Evolutionary conservation across 2,888 invertebrate species (phyloP).

Genomic region (Caprella mutica): DNA sequence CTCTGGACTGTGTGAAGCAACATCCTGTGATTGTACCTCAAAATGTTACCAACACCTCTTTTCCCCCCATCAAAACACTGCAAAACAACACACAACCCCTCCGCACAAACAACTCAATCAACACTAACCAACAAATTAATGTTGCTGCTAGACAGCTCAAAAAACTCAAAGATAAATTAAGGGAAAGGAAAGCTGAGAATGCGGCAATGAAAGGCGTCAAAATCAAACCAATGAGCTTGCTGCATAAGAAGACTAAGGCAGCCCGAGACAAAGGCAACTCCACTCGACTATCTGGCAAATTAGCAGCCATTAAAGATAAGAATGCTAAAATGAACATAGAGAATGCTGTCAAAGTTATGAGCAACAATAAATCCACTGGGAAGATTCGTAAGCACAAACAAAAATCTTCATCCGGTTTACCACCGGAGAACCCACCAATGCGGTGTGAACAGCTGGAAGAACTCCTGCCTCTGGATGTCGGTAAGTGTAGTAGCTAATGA

Average conservation of each 20-base stretch:
- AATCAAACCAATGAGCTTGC: neutral
- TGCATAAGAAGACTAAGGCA: neutral
- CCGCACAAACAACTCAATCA: neutral
- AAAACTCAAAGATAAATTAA: conserved; percentile 6
- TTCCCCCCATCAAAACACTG: neutral
- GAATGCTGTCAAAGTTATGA: no score
- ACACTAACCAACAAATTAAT: neutral
- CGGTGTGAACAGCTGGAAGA: no score
- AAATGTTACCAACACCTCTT: neutral
- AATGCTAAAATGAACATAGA: neutral
- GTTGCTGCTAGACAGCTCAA: neutral
- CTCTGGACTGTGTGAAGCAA: no score
- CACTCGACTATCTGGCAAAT: neutral
- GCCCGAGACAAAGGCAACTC: neutral
- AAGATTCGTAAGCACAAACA: no score
- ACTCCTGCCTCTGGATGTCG: no score
- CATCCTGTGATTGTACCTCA: neutral
- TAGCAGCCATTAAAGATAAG: neutral
- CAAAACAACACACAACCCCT: neutral
- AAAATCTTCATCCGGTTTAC: no score
- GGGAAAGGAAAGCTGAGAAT: conserved; percentile 9
- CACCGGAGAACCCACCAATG: no score
- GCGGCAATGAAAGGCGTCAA: conserved; percentile 10
- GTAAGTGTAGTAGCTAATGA: no score
- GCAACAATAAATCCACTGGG: no score